phyloP scores from a whole-genome alignment of 2,888 invertebrate species.

The Limnephilus rhombicus region DNA sequence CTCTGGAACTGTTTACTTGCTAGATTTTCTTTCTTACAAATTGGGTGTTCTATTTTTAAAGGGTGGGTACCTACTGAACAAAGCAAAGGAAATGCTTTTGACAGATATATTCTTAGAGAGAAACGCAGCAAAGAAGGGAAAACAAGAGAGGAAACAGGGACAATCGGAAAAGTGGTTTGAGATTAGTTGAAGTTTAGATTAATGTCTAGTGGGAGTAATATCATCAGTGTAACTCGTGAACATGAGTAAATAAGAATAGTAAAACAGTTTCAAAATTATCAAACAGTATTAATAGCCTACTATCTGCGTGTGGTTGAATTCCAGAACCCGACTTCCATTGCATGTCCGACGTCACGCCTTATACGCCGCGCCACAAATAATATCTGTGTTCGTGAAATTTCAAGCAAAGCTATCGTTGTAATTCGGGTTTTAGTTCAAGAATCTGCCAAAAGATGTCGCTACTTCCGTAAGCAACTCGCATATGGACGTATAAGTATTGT shows the following conservation, averaged over 20 bases:
- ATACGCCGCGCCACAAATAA: too few relatives aligned
- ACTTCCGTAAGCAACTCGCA: too few relatives aligned
- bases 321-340: too few relatives aligned
- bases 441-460: too few relatives aligned
- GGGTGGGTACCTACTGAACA: background rate
- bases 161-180: background rate
- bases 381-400: too few relatives aligned
- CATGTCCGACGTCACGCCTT: too few relatives aligned
- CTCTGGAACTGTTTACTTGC: background rate
- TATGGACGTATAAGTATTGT: too few relatives aligned
- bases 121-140: background rate
- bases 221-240: background rate
- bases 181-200: background rate
- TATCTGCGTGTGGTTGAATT: too few relatives aligned
- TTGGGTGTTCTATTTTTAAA: background rate
- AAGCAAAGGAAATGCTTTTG: background rate
- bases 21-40: background rate
- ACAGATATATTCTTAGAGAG: background rate
- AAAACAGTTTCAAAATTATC: too few relatives aligned
- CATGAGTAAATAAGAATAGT: background rate
- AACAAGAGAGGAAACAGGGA: background rate
- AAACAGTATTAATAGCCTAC: too few relatives aligned
- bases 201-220: background rate
- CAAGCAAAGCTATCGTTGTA: too few relatives aligned
- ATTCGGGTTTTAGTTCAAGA: too few relatives aligned